These are phyloP conservation scores for Zoanthus solanderi DNA, from an alignment of 92 coral and sea anemone genomes.

Conservation along the genomic window DNA sequence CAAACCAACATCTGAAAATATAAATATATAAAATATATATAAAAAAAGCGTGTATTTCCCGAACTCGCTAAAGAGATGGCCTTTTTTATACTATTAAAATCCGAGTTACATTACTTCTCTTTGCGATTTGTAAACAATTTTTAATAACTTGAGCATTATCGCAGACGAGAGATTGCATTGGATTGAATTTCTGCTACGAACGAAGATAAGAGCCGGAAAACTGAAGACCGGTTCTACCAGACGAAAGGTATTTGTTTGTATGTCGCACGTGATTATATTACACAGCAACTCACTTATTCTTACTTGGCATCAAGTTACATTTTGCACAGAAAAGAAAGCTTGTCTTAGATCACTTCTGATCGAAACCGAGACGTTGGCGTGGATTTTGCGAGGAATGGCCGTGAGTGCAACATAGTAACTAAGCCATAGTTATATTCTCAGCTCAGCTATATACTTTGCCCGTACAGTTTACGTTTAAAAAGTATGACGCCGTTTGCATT, in stretches of 20 bases:
- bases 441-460: conserved; percentile 22
- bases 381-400: conserved; percentile 49
- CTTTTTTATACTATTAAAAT: no score
- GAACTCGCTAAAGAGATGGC: no score
- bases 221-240: conserved; percentile 31
- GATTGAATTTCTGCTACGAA: conserved; percentile 18
- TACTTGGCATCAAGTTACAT: conserved; percentile 28
- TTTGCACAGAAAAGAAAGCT: conserved; percentile 41
- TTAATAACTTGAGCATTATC: no score
- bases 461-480: neutral
- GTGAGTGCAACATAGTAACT: conserved; percentile 31
- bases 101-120: no score
- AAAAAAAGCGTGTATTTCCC: no score
- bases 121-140: no score
- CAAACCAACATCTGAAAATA: no score
- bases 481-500: conserved; percentile 5
- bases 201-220: conserved; percentile 1
- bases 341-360: conserved; percentile 25
- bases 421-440: neutral
- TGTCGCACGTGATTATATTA: conserved; percentile 47
- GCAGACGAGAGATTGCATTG: no score
- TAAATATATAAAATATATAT: no score
- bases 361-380: conserved; percentile 33
- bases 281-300: conserved; percentile 39
- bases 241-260: conserved; percentile 49